phyloP scores from a whole-genome alignment of 2,888 invertebrate species.

The Tenodera sinensis region DNA sequence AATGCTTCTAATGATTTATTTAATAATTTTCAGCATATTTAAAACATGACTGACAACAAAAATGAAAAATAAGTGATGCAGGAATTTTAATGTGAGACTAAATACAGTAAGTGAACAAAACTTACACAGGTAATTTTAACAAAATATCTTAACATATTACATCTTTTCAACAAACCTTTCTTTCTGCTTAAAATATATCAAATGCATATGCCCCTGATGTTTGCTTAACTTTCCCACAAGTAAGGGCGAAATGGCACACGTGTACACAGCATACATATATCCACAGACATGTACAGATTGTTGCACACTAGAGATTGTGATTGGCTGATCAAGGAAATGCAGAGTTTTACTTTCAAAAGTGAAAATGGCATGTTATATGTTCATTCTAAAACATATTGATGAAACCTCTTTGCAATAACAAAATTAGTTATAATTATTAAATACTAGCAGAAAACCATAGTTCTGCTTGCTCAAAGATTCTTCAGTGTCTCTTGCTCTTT shows the following conservation, averaged over 20 bases:
- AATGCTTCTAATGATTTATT: neutral
- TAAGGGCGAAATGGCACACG: neutral
- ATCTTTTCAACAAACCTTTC: neutral
- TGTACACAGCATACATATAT: neutral
- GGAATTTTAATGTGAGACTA: neutral
- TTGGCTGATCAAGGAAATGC: neutral
- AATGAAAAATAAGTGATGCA: neutral
- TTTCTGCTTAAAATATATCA: neutral
- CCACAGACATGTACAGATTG: neutral
- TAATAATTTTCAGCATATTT: neutral
- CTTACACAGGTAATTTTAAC: neutral
- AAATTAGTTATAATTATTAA: too few relatives aligned
- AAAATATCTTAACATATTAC: neutral
- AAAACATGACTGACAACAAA: neutral
- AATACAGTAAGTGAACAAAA: neutral
- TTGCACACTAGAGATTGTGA: neutral
- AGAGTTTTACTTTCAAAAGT: too few relatives aligned
- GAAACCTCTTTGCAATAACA: too few relatives aligned
- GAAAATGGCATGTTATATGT: too few relatives aligned
- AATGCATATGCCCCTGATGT: neutral
- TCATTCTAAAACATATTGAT: too few relatives aligned
- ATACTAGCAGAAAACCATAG: too few relatives aligned
- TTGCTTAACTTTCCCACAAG: neutral
- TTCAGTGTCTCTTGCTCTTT: too few relatives aligned
- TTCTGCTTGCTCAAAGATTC: too few relatives aligned